phyloP scores from a whole-genome alignment of 1,140 invertebrate genomes.

The Ctenoplectra terminalis region DNA sequence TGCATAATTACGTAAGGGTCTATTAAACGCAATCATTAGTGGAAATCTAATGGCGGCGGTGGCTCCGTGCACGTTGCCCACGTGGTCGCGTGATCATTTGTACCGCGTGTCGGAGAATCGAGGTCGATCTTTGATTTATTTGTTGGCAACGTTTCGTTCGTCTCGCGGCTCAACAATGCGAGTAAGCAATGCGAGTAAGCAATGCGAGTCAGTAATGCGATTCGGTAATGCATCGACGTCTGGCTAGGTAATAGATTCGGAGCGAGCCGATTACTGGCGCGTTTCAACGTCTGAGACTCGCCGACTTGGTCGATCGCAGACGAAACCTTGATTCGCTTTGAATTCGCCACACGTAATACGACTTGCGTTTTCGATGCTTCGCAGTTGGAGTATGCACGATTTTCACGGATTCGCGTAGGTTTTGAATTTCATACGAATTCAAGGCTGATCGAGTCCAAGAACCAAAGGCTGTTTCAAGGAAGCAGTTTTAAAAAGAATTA shows the following conservation, averaged over 20 bases:
- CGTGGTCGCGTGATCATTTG: constrained; percentile 48
- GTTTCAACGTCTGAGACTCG: not conserved
- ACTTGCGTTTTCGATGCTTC: not conserved
- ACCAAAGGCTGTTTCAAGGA: not conserved
- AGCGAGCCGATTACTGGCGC: not conserved
- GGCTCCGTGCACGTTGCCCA: constrained; percentile 11
- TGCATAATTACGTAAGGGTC: constrained; percentile 54
- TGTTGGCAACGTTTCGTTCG: constrained; percentile 4
- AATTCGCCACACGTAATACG: not conserved
- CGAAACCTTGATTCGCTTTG: not conserved
- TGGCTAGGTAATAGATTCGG: constrained; percentile 11
- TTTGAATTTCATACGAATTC: not conserved
- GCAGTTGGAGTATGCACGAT: not conserved
- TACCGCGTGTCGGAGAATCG: constrained; percentile 12
- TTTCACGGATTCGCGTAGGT: not conserved
- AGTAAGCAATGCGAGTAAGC: too few species aligned
- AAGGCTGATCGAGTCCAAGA: not conserved
- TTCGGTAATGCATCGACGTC: not conserved
- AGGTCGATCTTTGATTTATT: constrained; percentile 45
- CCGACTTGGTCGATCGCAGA: not conserved
- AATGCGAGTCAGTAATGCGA: too few species aligned
- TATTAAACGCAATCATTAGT: constrained; percentile 57
- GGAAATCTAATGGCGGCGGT: constrained; percentile 48
- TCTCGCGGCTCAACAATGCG: not conserved
- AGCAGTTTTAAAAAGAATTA: not conserved